Base-by-base conservation (phyloP, 2,888 invertebrate species). In the Mactromeris polynyma region DNA sequence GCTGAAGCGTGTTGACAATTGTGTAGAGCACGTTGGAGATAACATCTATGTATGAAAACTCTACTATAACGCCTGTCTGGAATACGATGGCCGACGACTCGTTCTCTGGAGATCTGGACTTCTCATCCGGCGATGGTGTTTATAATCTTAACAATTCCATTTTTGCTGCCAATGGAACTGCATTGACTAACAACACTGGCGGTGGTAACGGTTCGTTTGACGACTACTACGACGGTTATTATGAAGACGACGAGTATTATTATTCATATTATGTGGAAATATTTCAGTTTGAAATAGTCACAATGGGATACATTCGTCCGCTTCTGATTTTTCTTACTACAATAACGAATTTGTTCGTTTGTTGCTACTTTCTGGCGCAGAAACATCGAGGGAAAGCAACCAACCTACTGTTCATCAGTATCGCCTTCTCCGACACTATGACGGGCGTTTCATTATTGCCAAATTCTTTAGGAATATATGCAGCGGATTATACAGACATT, bases 401-500 rank as follows among this genome's bases (percentile, higher is more conserved):
- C 2, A 87, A 81, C 78, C 26, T 91, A n/a, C 38, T 89, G 54
- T 91, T 89, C 54, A 73, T 91, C 51, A 88, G 91, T n/a, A 91
- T 91, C 19, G 89, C 91, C 0, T 69, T 91, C 26, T 88, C 91
- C 14, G 91, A 91, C 42, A 89, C 91, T 1, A 64, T 91, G 83
- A 84, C 91, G 0, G 89, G 91, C 0, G 2, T 91, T 2, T 42
- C 81, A 0, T 73, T 90, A 19, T 17, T 92, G 17, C 92, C 92
- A 9, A 90, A 90, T 36, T 86, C 89, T n/a, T 17, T 90, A 26
- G 77, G 84, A 7, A 88, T 92, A 14, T 92, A 89, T 64, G 80
- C 83, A 11, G 19, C 21, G 2, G 73, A 80, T 33, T 78, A 81
- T 21, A 69, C 85, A 0, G 3, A 58, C 0, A 36, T 90, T 6